Percentiles rank a stretch among this genome's conserved stretches.
Evolutionary conservation across 2,888 invertebrate genomes (phyloP).

Genomic region (Autographa gamma): DNA sequence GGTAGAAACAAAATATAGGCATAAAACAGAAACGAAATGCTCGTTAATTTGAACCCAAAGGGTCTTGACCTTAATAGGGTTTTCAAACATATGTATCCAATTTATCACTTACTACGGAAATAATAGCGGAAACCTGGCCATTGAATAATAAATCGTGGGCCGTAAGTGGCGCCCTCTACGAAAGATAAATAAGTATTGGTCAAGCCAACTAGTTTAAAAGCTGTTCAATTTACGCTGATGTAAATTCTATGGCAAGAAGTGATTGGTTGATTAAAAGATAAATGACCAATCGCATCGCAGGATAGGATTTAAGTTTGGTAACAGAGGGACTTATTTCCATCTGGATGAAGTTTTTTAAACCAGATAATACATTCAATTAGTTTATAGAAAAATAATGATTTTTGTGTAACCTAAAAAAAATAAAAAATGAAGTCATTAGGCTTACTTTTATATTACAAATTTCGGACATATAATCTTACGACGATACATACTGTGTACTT

Average conservation of each 20-base stretch:
- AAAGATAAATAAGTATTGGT: conserved; percentile 8
- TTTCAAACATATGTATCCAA: conserved; percentile 52
- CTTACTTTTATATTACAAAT: no score
- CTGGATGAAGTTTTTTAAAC: no score
- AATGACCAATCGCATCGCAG: no score
- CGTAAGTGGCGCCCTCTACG: conserved; percentile 41
- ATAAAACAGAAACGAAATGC: conserved; percentile 29
- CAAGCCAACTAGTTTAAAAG: background rate
- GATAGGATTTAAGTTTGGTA: no score
- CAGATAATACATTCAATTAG: no score
- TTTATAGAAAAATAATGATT: no score
- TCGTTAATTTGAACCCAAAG: conserved; percentile 50
- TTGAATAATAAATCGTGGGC: conserved; percentile 42
- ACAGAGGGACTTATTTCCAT: no score
- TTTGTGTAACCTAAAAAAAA: no score
- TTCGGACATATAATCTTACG: no score
- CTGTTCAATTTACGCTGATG: background rate
- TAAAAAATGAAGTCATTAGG: no score
- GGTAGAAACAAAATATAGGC: conserved; percentile 29
- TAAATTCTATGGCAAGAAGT: background rate
- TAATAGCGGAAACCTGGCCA: conserved; percentile 42
- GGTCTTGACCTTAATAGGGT: conserved; percentile 45
- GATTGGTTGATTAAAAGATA: no score
- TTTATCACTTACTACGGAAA: conserved; percentile 52
- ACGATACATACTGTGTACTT: no score